These are phyloP conservation scores for Calcarius lapponicus DNA, from an alignment of 2,797 vertebrate species.

Conservation along the genomic window DNA sequence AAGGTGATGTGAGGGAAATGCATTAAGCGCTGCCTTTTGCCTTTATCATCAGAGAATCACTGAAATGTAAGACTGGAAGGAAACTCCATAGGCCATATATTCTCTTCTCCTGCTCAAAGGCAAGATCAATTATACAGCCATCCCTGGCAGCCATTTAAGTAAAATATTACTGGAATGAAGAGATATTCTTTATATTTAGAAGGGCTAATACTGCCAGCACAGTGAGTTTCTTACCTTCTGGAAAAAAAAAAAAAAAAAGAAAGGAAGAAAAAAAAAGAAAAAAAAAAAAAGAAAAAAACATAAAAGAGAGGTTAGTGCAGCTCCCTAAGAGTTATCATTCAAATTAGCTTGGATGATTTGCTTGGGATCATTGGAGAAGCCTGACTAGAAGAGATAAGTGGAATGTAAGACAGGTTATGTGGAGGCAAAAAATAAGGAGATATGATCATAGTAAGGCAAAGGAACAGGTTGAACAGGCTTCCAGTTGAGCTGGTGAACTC, in stretches of 20 bases:
- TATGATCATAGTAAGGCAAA: background rate
- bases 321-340: conserved; percentile 45
- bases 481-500: background rate
- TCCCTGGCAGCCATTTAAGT: conserved; percentile 24
- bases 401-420: conserved; percentile 17
- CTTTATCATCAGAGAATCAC: conserved; percentile 36
- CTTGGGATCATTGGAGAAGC: conserved; percentile 58
- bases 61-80: conserved; percentile 48
- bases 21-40: conserved; percentile 19
- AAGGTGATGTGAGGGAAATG: conserved; percentile 26
- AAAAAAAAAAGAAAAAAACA: background rate
- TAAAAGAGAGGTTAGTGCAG: conserved; percentile 12
- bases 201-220: background rate
- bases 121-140: conserved; percentile 47
- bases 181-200: conserved; percentile 56
- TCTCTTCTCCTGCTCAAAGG: conserved; percentile 3
- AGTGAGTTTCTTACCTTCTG: conserved; percentile 18
- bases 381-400: conserved; percentile 26
- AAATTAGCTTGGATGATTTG: conserved; percentile 59
- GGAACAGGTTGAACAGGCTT: conserved; percentile 33
- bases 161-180: conserved; percentile 40
- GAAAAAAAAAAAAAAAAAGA: background rate
- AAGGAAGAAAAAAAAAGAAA: fast-evolving
- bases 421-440: conserved; percentile 33
- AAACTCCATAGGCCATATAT: conserved; percentile 29